Evolutionary conservation across 2,888 invertebrate species (phyloP), one percentile per base, ranked within the genome.

Genomic region (Harpalus rubripes): DNA sequence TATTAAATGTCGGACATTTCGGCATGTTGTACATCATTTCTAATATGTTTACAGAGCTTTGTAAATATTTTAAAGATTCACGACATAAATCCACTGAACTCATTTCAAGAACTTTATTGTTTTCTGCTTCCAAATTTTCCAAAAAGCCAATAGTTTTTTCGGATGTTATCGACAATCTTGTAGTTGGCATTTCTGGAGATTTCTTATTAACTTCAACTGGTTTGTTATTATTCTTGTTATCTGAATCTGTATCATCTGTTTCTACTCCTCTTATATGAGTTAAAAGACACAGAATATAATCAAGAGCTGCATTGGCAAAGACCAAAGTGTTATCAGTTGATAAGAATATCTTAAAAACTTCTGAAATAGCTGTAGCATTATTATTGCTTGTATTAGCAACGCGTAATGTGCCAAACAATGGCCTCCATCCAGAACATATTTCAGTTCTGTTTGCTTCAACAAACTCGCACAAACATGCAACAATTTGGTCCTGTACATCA

Each of bases 11-110:
- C 0, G 98, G 98, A 90, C 98, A 98, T 88, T 97, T 97, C 0
- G 98, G 98, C 98, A 98, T 98, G 88, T 95, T 95, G 91, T 96
- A 97, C 97, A 98, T 98, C 91, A 96, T 96, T 2, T 96, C 95
- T 81, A 98, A 92, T 87, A 98, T 97, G 86, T 95, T 95, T 85
- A 96, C 96, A 90, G 98, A 98, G 87, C 95, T 96, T 89, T 97
- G 95, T 41, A 98, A 92, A 89, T 97, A 96, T 88, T 96, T 96
- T 39, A 98, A 91, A 0, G 97, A 97, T 89, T 97, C 96, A 89
- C 95, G 92, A 90, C 95, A 94, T 92, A 96, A 92, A 91, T 95
- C 92, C 80, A 94, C 92, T 4, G 89, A 83, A 1, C 88, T 88
- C 85, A 89, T 90, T 39, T 90, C 90, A 3, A 87, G 74, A 12